Evolutionary conservation across 2,888 invertebrate species (phyloP), one percentile per base, ranked within the genome.

Genomic region (Coremacera marginata): DNA sequence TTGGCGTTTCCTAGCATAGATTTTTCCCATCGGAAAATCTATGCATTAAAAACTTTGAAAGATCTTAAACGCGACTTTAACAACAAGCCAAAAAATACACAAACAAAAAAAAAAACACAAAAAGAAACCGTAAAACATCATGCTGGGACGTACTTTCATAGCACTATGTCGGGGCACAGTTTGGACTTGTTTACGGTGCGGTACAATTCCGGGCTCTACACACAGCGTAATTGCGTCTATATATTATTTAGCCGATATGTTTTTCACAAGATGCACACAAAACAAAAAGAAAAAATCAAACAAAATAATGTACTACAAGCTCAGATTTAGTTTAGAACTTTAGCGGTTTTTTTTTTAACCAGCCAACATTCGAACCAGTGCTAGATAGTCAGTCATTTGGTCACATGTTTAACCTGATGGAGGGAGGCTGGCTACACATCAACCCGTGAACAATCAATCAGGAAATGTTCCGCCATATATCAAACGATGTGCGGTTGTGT

Each of bases 11-110:
- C 31, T 55, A 22, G 52, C 34, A 44, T 22, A 11, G 22, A 9
- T 62, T 81, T 82, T 82, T 82, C 82, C 82, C 82, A 83, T 82
- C 82, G 82, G 82, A 82, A 81, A 81, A 82, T 80, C 81, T 80
- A 55, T 44, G 78, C 81, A 78, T 81, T 34, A 9, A 80, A 44
- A 80, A 81, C 79, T 77, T 75, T 31, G 75, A 74, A 74, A 75
- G 74, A 62, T 62, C 25, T 51, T 72, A 27, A 62, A 62, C 19
- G 44, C 71, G 14, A 14, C 70, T 14, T 37, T 19, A 34, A 57
- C 22, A 7, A 44, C 34, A 44, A 31, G 31, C 11, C 14, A 52
- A 16, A 31, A 51, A 25, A 14, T 31, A 25, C n/a, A n/a, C n/a
- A 70, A n/a, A 7, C 22, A 9, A 52, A 51, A 22, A 5, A 70